phyloP scores from a whole-genome alignment of 2,113 vertebrate species.

The Pontoporia blainvillei region DNA sequence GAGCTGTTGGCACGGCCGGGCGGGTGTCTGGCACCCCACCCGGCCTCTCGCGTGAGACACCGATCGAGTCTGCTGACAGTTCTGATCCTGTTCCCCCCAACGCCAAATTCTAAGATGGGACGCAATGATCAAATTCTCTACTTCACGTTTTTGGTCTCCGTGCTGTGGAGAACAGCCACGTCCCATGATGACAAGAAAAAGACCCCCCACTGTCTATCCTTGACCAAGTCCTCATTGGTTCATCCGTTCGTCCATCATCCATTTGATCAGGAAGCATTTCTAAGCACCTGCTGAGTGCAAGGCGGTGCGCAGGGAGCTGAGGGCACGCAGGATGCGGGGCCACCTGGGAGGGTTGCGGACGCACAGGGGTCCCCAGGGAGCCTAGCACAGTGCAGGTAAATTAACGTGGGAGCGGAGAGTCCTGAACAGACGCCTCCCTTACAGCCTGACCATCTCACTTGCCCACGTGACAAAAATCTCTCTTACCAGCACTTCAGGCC shows the following conservation, averaged over 20 bases:
- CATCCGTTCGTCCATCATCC: background rate
- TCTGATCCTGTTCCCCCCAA: conserved; percentile 35
- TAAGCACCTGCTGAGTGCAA: background rate
- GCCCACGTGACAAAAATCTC: background rate
- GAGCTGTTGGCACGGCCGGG: conserved; percentile 28
- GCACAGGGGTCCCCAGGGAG: background rate
- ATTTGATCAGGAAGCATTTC: background rate
- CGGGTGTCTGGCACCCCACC: background rate
- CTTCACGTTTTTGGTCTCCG: background rate
- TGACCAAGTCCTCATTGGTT: background rate
- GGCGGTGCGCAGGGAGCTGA: background rate
- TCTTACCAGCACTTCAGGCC: background rate
- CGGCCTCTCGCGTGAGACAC: conserved; percentile 43
- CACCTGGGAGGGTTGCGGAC: background rate
- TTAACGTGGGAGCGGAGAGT: background rate
- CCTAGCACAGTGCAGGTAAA: background rate
- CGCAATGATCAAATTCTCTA: background rate
- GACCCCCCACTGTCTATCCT: background rate
- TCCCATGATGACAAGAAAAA: background rate
- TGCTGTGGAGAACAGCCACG: background rate
- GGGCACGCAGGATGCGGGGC: background rate
- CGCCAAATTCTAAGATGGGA: background rate
- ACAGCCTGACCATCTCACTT: background rate
- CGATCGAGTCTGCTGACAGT: background rate
- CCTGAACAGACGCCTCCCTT: background rate